Conservation (phyloP, 2,797 vertebrate genomes). For the Anableps anableps region DNA sequence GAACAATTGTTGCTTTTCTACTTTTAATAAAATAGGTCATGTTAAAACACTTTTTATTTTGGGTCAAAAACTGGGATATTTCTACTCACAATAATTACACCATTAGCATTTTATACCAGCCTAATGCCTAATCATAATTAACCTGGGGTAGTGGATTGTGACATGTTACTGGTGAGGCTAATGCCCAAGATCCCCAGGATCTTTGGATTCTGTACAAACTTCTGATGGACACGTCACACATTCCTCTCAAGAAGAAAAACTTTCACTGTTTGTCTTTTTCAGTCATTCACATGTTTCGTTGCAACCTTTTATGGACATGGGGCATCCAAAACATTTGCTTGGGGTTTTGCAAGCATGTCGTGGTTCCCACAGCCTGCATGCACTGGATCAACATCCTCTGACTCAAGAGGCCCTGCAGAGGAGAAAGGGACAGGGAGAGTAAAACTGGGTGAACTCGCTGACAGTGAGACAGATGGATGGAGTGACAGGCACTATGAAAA, state of each 20-base stretch:
- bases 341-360: conserved; percentile 38
- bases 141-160: not conserved
- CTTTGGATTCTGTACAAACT: conserved; percentile 14
- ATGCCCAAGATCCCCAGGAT: not conserved
- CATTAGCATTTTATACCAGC: not conserved
- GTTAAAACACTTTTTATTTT: not conserved
- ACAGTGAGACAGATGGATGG: conserved; percentile 56
- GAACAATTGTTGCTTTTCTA: not conserved
- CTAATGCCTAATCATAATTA: not conserved
- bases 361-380: conserved; percentile 67
- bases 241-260: conserved; percentile 46
- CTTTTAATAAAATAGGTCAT: not conserved
- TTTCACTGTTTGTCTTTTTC: conserved; percentile 15
- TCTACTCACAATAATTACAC: not conserved
- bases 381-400: conserved; percentile 54
- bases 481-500: conserved; percentile 42
- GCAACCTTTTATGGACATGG: conserved; percentile 71
- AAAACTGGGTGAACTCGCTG: conserved; percentile 46
- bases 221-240: conserved; percentile 57
- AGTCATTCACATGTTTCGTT: conserved; percentile 41
- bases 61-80: too few relatives aligned
- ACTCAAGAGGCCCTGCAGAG: conserved; percentile 59
- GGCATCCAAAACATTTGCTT: conserved; percentile 40
- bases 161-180: not conserved
- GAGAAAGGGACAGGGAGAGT: conserved; percentile 19